A percentile compares a stretch with the other conserved stretches of the same genome.
phyloP scores from a whole-genome alignment of 2,797 vertebrate species.

The Nannoperca australis region DNA sequence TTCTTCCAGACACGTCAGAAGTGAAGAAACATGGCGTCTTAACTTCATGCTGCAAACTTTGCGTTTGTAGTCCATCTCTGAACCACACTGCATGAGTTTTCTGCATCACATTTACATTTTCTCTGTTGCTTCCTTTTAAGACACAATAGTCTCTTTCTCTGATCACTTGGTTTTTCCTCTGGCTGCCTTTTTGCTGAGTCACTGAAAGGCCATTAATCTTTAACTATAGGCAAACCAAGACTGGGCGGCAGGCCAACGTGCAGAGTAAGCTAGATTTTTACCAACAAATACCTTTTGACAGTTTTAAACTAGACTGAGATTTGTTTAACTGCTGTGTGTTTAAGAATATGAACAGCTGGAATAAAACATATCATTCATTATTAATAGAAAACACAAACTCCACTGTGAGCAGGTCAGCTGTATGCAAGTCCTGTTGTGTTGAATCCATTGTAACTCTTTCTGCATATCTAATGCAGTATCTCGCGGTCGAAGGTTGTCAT shows the following conservation, averaged over 20 bases:
- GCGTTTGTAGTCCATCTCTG: not conserved
- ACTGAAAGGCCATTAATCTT: slow-evolving; percentile 70
- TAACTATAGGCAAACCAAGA: slow-evolving; percentile 56
- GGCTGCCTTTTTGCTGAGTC: slow-evolving; percentile 71
- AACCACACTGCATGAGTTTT: not conserved
- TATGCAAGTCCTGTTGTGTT: slow-evolving; percentile 14
- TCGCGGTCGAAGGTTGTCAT: slow-evolving; percentile 32
- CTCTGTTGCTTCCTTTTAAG: slow-evolving; percentile 9
- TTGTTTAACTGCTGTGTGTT: not conserved
- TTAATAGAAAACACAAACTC: not conserved
- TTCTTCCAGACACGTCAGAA: not conserved
- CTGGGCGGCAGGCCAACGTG: slow-evolving; percentile 30
- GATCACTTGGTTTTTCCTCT: slow-evolving; percentile 36
- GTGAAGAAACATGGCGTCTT: not conserved
- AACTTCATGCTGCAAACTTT: slow-evolving; percentile 9
- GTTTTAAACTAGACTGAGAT: slow-evolving; percentile 11
- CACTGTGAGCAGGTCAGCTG: not conserved
- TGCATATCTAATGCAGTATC: slow-evolving; percentile 32
- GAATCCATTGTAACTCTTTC: not conserved
- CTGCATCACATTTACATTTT: not conserved
- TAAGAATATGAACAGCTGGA: not conserved
- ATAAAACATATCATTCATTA: not conserved
- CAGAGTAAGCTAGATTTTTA: slow-evolving; percentile 26
- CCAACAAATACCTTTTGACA: slow-evolving; percentile 22
- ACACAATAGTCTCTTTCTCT: slow-evolving; percentile 30